Conservation (phyloP, 2,888 invertebrate genomes). For the Andrena chrysosceles region DNA sequence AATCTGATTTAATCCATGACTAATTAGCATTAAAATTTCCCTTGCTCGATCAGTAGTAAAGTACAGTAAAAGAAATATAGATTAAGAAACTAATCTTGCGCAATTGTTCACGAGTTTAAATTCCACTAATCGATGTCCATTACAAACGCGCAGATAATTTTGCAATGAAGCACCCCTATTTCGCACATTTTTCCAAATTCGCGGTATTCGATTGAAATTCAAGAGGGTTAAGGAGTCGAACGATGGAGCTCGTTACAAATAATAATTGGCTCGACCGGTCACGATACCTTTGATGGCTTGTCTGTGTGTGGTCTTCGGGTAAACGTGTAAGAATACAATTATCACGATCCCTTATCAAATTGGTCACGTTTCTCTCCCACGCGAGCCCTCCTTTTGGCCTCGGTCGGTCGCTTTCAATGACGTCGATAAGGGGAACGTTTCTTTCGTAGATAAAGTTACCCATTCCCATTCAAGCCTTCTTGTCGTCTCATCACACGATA, state of each 20-base stretch:
- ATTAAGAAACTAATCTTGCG: too few relatives aligned
- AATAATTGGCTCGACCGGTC: slow-evolving; percentile 60
- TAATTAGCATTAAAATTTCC: background rate
- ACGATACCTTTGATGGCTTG: slow-evolving; percentile 49
- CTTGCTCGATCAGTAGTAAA: background rate
- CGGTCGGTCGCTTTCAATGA: slow-evolving; percentile 16
- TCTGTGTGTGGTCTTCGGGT: slow-evolving; percentile 39
- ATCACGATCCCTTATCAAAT: slow-evolving; percentile 56
- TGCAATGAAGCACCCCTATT: slow-evolving; percentile 7
- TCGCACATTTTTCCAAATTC: slow-evolving; percentile 16
- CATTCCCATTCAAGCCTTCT: background rate
- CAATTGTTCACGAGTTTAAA: background rate
- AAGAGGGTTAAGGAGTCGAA: background rate
- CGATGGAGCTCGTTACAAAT: slow-evolving; percentile 34
- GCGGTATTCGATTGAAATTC: background rate
- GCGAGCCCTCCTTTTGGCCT: slow-evolving; percentile 24
- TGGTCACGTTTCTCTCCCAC: slow-evolving; percentile 66
- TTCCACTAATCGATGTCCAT: background rate
- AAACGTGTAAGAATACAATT: slow-evolving; percentile 62
- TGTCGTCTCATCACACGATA: slow-evolving; percentile 2
- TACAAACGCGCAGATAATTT: background rate
- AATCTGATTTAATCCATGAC: too few relatives aligned
- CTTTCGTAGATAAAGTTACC: slow-evolving; percentile 33
- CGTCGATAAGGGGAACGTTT: slow-evolving; percentile 48
- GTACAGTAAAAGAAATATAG: background rate